Percentiles rank a stretch among this genome's conserved stretches.
Evolutionary conservation across 2,888 invertebrate genomes (phyloP).

Genomic region (Morpho achilles): DNA sequence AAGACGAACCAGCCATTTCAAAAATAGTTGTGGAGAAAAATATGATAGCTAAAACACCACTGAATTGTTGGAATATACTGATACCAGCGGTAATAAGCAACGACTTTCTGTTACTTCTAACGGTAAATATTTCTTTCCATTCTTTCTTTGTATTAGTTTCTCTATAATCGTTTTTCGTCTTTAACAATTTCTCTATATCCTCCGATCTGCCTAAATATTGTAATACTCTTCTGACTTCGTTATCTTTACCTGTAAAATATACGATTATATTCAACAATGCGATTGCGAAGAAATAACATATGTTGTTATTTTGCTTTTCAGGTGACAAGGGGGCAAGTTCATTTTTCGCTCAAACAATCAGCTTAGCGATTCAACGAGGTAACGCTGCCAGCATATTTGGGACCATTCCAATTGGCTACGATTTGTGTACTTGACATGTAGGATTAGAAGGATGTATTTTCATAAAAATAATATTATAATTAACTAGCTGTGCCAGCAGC

Average conservation of each 20-base stretch:
- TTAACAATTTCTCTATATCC: slow-evolving; percentile 36
- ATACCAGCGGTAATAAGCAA: slow-evolving; percentile 39
- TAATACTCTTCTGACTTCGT: slow-evolving; percentile 34
- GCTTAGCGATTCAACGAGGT: too few relatives aligned
- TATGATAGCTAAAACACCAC: slow-evolving; percentile 19
- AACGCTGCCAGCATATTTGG: too few relatives aligned
- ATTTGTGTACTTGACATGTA: too few relatives aligned
- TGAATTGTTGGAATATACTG: slow-evolving; percentile 30
- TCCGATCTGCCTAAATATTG: slow-evolving; percentile 37
- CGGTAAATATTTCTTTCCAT: slow-evolving; percentile 40
- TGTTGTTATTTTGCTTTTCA: too few relatives aligned
- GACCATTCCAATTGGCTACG: too few relatives aligned
- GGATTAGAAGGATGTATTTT: too few relatives aligned
- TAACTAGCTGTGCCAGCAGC: too few relatives aligned
- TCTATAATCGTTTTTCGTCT: slow-evolving; percentile 28
- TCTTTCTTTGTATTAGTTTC: slow-evolving; percentile 26
- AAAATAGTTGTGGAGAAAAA: slow-evolving; percentile 25
- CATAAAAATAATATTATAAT: too few relatives aligned
- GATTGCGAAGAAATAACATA: too few relatives aligned
- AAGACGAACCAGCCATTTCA: slow-evolving; percentile 21
- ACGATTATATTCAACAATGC: too few relatives aligned
- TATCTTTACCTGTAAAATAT: slow-evolving; percentile 1
- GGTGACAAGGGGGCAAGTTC: too few relatives aligned
- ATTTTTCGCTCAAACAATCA: too few relatives aligned
- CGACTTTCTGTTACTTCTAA: slow-evolving; percentile 43